Base-by-base conservation (phyloP, 2,113 vertebrate genomes). In the Poecile atricapillus region DNA sequence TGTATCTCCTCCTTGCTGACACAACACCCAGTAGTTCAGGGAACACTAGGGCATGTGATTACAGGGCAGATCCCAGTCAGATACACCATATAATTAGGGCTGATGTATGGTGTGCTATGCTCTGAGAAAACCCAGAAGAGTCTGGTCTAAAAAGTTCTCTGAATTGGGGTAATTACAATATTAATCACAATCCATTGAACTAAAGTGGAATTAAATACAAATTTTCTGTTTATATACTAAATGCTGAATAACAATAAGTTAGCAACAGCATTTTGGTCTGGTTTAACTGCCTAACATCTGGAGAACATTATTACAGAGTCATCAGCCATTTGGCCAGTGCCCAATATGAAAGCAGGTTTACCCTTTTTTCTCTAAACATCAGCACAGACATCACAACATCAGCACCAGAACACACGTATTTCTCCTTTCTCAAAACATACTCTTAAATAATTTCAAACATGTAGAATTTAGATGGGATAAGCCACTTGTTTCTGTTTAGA, bases 401-500 rank as follows among this genome's bases (percentile, higher is more conserved):
- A 43, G 27, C 28, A 13, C 30, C 18, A 49, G 85, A 93, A 93
- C 63, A 79, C 28, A 8, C 22, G 5, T 63, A 94, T 64, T 95
- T 84, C 79, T 64, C 33, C 84, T 74, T 60, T 47, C 93, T 95
- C 35, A 6, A 79, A 88, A 84, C 4, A 4, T 46, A 53, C 62
- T 92, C 81, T 91, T 75, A 73, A 92, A 53, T 43, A n/a, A 24
- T 86, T 93, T 89, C 56, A 73, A 77, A 77, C 70, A 33, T 64
- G 52, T 27, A 55, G 71, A 87, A 73, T 88, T 83, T 50, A 63
- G 60, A 88, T 91, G 37, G 78, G 76, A 70, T 64, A 91, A 97
- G 22, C n/a, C 93, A 75, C 83, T 96, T 93, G 63, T 94, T 97
- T 97, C 96, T 97, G 86, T 97, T 97, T 96, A 88, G 92, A 97